Evolutionary conservation across 2,113 vertebrate species (phyloP).

Genomic region (Pomatorhinus ruficollis): DNA sequence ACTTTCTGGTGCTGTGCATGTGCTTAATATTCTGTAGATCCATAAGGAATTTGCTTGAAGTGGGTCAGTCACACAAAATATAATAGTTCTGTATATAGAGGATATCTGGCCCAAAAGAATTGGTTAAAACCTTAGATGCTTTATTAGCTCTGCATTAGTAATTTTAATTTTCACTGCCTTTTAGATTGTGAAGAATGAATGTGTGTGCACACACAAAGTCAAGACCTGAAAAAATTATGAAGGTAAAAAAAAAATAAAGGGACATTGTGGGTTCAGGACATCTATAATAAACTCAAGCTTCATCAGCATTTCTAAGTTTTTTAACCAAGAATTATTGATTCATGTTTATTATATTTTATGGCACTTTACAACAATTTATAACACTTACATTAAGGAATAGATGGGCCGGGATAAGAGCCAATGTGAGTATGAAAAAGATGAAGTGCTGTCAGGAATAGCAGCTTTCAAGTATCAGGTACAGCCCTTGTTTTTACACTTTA

Average conservation of each 20-base stretch:
- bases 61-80: background rate
- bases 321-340: conserved; percentile 83
- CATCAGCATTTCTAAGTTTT: conserved; percentile 79
- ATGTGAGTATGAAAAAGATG: conserved; percentile 72
- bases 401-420: conserved; percentile 78
- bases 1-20: background rate
- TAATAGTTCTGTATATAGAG: background rate
- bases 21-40: background rate
- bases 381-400: conserved; percentile 81
- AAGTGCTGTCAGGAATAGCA: conserved; percentile 72
- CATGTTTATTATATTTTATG: conserved; percentile 80
- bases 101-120: background rate
- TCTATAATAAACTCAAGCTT: conserved; percentile 63
- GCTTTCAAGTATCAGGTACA: conserved; percentile 66
- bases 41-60: background rate
- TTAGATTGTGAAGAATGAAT: conserved; percentile 38
- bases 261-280: conserved; percentile 57
- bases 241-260: conserved; percentile 50
- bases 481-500: conserved; percentile 67
- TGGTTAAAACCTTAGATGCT: background rate
- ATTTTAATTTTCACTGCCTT: conserved; percentile 34
- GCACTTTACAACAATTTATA: conserved; percentile 80
- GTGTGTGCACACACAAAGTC: background rate
- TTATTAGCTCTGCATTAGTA: conserved; percentile 20
- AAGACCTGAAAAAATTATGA: conserved; percentile 13